Conservation (phyloP, 2,888 invertebrate genomes). For the Fissipunctia ypsillon region DNA sequence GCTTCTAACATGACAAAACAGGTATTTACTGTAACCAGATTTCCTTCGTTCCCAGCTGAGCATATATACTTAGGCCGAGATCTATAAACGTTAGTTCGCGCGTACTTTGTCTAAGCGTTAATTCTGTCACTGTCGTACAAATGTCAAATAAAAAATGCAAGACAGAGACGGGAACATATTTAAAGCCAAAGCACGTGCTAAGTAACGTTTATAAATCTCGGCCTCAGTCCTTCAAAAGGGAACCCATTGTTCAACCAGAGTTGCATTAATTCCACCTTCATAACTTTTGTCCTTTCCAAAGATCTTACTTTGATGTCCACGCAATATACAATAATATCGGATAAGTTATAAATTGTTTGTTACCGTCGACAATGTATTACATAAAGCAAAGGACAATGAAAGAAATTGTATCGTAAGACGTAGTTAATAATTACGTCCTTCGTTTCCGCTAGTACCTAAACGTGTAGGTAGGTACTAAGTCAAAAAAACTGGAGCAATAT, state of each 20-base stretch:
- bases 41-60: constrained; percentile 13
- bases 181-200: background rate
- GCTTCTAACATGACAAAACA: constrained; percentile 14
- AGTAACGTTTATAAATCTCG: background rate
- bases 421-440: constrained; percentile 46
- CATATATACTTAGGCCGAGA: background rate
- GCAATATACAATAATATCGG: constrained; percentile 7
- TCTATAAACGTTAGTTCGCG: background rate
- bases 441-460: constrained; percentile 23
- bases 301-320: background rate
- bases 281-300: background rate
- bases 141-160: background rate
- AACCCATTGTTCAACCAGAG: background rate
- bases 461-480: constrained; percentile 13
- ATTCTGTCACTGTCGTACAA: too few species aligned
- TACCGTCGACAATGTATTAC: constrained; percentile 13
- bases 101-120: background rate
- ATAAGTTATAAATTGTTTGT: constrained; percentile 15
- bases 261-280: constrained; percentile 3
- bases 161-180: too few species aligned
- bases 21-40: constrained; percentile 3
- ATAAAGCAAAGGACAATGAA: constrained; percentile 30
- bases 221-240: background rate
- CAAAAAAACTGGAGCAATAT: constrained; percentile 48
- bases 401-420: constrained; percentile 53